A percentile compares a stretch with the other conserved stretches of the same genome.
phyloP scores from a whole-genome alignment of 2,888 invertebrate genomes.

The Acleris emargana region DNA sequence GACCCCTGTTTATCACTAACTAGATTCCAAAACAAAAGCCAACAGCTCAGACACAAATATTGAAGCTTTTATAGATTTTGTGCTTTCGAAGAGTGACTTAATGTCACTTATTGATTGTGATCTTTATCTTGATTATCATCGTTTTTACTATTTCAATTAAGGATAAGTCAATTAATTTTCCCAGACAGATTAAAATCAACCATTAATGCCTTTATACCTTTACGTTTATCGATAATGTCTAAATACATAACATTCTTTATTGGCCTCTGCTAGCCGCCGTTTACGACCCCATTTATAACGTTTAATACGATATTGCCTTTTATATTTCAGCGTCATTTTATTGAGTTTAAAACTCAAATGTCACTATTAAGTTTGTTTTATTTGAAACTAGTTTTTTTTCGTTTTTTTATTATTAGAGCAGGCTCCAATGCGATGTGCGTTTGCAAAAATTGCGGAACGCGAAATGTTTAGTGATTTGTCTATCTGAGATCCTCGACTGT shows the following conservation, averaged over 20 bases:
- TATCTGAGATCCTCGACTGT: too few relatives aligned
- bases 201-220: conserved; percentile 22
- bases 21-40: too few relatives aligned
- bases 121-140: too few relatives aligned
- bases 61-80: too few relatives aligned
- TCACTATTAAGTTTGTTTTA: conserved; percentile 6
- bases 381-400: not conserved
- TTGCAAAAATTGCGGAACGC: too few relatives aligned
- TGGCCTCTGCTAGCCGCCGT: conserved; percentile 16
- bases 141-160: not conserved
- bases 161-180: not conserved
- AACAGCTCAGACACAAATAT: too few relatives aligned
- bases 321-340: conserved; percentile 32
- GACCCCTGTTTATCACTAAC: too few relatives aligned
- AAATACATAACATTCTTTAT: conserved; percentile 34
- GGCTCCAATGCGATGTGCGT: too few relatives aligned
- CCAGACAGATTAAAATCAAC: conserved; percentile 12
- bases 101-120: too few relatives aligned
- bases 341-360: conserved; percentile 21
- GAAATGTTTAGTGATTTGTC: too few relatives aligned
- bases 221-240: conserved; percentile 25
- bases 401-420: too few relatives aligned
- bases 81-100: too few relatives aligned
- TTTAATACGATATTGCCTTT: conserved; percentile 27
- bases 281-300: conserved; percentile 35